These are phyloP conservation scores for Sorex araneus DNA, from an alignment of 2,113 vertebrate genomes.

Conservation along the genomic window DNA sequence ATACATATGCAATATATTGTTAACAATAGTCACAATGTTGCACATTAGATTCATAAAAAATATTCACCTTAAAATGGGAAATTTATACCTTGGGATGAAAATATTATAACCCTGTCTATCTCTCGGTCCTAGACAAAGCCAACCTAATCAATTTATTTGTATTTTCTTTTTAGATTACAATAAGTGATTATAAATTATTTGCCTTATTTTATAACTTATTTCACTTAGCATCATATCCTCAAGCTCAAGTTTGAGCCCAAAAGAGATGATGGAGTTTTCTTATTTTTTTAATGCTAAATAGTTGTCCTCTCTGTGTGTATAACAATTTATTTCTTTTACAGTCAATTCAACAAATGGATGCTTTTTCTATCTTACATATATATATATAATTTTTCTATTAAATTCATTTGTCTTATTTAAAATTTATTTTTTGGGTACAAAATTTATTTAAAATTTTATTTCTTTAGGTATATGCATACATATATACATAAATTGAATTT, in stretches of 20 bases:
- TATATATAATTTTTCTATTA: conserved; percentile 15
- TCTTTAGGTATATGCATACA: not conserved
- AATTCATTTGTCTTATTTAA: conserved; percentile 47
- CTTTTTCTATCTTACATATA: not conserved
- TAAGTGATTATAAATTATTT: not conserved
- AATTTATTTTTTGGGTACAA: conserved; percentile 22
- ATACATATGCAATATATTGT: not conserved
- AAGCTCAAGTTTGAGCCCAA: not conserved
- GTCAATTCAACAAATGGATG: not conserved
- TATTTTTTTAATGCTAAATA: not conserved
- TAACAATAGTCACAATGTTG: not conserved
- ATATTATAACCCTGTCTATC: not conserved
- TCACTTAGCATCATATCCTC: not conserved
- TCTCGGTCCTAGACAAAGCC: not conserved
- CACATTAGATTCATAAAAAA: not conserved
- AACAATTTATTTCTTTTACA: not conserved
- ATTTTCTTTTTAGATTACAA: too few relatives aligned
- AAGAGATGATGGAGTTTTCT: too few relatives aligned
- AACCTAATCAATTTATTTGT: too few relatives aligned
- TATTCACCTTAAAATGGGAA: not conserved
- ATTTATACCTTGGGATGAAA: not conserved
- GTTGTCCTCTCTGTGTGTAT: not conserved
- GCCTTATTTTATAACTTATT: not conserved
- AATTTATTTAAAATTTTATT: conserved; percentile 16
- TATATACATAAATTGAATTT: not conserved